Evolutionary conservation across 2,888 invertebrate species (phyloP).

Genomic region (Chalcosyrphus nemorum): DNA sequence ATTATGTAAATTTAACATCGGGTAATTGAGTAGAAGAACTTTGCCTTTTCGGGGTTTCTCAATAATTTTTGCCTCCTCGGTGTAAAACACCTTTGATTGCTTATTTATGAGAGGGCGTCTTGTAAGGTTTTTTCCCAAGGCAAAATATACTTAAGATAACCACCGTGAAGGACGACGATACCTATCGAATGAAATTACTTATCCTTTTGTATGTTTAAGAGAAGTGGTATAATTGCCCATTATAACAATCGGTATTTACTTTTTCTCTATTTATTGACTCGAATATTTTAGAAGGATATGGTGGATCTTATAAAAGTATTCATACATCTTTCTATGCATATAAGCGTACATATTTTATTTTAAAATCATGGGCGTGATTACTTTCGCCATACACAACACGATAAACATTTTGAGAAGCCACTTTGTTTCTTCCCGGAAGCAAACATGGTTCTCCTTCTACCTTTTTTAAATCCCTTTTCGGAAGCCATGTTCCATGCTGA

Average conservation of each 20-base stretch:
- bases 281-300: no score
- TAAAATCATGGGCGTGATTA: not conserved
- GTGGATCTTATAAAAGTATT: no score
- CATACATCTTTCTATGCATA: no score
- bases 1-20: slow-evolving; percentile 28
- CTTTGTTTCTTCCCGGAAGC: slow-evolving; percentile 47
- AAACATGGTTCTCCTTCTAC: not conserved
- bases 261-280: no score
- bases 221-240: no score
- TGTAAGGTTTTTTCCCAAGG: not conserved
- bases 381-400: not conserved
- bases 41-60: slow-evolving; percentile 6
- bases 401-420: slow-evolving; percentile 41
- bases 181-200: not conserved
- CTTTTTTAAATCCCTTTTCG: not conserved
- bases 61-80: slow-evolving; percentile 3
- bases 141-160: not conserved
- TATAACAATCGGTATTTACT: no score
- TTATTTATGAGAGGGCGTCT: slow-evolving; percentile 14
- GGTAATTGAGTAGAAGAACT: slow-evolving; percentile 17
- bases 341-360: no score
- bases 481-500: not conserved
- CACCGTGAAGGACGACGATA: not conserved
- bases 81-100: slow-evolving; percentile 3
- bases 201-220: not conserved